Conservation (phyloP, 2,797 vertebrate genomes). For the Coreius guichenoti region DNA sequence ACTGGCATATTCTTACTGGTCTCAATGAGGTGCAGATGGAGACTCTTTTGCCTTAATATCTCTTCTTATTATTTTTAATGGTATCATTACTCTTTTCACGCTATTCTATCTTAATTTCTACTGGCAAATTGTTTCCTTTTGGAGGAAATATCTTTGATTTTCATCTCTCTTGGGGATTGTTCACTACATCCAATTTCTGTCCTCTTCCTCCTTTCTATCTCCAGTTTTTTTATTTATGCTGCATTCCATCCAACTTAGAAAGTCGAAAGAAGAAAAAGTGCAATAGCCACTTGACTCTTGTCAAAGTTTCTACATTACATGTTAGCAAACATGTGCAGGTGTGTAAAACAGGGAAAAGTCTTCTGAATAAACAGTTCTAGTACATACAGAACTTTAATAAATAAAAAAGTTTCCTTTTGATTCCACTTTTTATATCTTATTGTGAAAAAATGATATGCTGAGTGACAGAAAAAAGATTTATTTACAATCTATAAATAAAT, state of each 20-base stretch:
- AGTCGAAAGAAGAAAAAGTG: neutral
- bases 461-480: neutral
- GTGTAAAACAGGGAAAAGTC: neutral
- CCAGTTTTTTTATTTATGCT: neutral
- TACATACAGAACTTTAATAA: neutral
- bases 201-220: neutral
- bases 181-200: too few relatives aligned
- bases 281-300: neutral
- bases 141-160: neutral
- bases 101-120: slow-evolving; percentile 6
- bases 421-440: neutral
- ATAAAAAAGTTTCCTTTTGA: neutral
- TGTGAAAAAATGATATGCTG: neutral
- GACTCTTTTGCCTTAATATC: slow-evolving; percentile 71
- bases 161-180: neutral
- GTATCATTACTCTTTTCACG: slow-evolving; percentile 3
- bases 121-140: neutral
- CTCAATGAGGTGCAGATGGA: slow-evolving; percentile 77
- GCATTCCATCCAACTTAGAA: neutral
- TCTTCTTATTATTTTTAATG: slow-evolving; percentile 64
- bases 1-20: slow-evolving; percentile 76
- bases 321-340: neutral
- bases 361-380: neutral
- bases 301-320: neutral
- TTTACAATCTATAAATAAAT: neutral